Conservation (phyloP, 2,888 invertebrate species). For the Allygus modestus region DNA sequence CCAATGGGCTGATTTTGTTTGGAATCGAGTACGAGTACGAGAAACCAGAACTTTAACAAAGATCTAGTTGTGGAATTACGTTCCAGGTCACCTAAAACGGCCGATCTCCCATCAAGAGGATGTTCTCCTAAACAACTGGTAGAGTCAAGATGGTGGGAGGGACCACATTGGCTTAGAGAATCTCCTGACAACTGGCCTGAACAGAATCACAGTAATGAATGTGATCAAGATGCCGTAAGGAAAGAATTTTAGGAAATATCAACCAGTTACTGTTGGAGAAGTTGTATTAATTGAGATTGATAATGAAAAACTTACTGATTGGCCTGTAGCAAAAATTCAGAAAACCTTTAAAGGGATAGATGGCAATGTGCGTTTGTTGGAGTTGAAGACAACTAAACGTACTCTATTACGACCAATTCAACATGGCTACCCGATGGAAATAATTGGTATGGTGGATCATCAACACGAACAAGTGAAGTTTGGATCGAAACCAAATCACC, state of each 20-base stretch:
- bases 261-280: conserved; percentile 42
- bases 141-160: conserved; percentile 72
- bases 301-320: conserved; percentile 53
- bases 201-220: background rate
- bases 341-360: no score
- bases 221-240: conserved; percentile 22
- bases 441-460: no score
- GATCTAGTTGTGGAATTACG: conserved; percentile 69
- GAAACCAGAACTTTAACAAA: conserved; percentile 69
- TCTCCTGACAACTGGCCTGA: conserved; percentile 68
- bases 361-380: no score
- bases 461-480: no score
- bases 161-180: conserved; percentile 70
- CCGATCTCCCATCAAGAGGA: conserved; percentile 72
- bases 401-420: no score
- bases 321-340: conserved; percentile 45
- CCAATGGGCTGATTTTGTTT: conserved; percentile 70
- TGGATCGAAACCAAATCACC: no score
- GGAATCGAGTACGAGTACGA: conserved; percentile 70
- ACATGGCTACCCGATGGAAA: no score
- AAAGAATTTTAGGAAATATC: conserved; percentile 2
- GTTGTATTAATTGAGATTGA: conserved; percentile 58
- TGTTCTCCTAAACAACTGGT: conserved; percentile 69
- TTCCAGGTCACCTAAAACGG: conserved; percentile 72
- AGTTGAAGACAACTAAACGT: no score